These are phyloP conservation scores for Isotomurus palustris DNA, from an alignment of 2,888 invertebrate genomes.

Conservation along the genomic window DNA sequence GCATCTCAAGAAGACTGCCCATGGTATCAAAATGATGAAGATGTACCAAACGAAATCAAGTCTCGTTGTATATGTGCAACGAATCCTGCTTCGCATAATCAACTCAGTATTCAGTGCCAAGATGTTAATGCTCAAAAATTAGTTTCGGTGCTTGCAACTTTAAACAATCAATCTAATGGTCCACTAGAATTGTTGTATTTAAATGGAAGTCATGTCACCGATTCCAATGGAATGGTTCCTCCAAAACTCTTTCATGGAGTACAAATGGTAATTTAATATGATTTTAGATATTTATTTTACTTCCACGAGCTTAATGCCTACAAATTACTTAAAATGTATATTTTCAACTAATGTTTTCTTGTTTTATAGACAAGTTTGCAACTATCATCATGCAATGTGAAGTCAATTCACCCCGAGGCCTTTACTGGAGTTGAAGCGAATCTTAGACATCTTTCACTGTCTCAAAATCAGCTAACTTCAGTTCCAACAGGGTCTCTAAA, in stretches of 20 bases:
- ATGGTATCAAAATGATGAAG: constrained; percentile 66
- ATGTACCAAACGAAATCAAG: constrained; percentile 60
- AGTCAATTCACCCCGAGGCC: constrained; percentile 64
- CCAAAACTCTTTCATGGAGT: constrained; percentile 36
- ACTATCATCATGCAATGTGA: constrained; percentile 75
- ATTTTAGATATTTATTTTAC: constrained; percentile 1
- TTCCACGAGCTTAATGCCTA: too few species aligned
- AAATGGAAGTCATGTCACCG: constrained; percentile 72
- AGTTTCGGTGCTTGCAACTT: constrained; percentile 57
- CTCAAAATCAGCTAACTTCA: constrained; percentile 62
- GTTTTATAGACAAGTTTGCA: constrained; percentile 61
- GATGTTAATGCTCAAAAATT: constrained; percentile 75
- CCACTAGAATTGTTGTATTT: constrained; percentile 81
- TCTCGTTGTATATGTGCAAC: constrained; percentile 82
- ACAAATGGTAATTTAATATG: constrained; percentile 34
- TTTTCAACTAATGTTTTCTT: too few species aligned
- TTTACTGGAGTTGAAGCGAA: constrained; percentile 72
- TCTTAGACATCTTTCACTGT: constrained; percentile 41
- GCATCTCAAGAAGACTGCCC: constrained; percentile 66
- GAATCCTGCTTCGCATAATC: constrained; percentile 65
- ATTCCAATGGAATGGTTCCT: constrained; percentile 42
- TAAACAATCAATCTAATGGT: constrained; percentile 57
- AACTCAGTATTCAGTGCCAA: constrained; percentile 84
- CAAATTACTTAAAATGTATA: too few species aligned
- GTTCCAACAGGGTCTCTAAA: constrained; percentile 71